Evolutionary conservation across 2,797 vertebrate genomes (phyloP).

Genomic region (Trichosurus vulpecula): DNA sequence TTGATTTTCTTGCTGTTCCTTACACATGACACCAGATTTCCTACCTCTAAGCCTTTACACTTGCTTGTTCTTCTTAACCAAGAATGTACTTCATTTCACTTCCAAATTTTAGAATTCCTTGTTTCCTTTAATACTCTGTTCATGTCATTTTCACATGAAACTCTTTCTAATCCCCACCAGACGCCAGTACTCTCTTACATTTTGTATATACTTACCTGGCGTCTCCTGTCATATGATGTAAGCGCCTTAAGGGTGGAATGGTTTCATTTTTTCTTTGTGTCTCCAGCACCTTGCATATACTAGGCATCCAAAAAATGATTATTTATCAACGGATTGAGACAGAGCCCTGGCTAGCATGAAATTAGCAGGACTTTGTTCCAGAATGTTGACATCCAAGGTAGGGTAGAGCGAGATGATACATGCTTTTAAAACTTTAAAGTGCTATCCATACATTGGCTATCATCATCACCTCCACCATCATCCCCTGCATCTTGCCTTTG

Average conservation of each 20-base stretch:
- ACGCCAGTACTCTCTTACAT: neutral
- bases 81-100: neutral
- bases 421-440: neutral
- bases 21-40: neutral
- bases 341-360: neutral
- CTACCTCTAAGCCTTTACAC: neutral
- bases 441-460: neutral
- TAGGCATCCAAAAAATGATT: neutral
- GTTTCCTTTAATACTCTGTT: neutral
- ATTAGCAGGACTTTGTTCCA: neutral
- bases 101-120: neutral
- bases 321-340: neutral
- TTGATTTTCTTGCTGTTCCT: neutral
- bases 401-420: neutral
- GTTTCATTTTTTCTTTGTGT: neutral
- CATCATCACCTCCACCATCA: neutral
- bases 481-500: neutral
- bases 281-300: neutral
- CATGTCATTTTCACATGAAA: neutral
- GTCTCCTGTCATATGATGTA: neutral
- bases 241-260: neutral
- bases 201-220: neutral
- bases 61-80: neutral
- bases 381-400: neutral
- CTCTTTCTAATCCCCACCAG: neutral